These are phyloP conservation scores for Ctenodactylus gundi DNA, from an alignment of 2,113 vertebrate species.

Conservation along the genomic window DNA sequence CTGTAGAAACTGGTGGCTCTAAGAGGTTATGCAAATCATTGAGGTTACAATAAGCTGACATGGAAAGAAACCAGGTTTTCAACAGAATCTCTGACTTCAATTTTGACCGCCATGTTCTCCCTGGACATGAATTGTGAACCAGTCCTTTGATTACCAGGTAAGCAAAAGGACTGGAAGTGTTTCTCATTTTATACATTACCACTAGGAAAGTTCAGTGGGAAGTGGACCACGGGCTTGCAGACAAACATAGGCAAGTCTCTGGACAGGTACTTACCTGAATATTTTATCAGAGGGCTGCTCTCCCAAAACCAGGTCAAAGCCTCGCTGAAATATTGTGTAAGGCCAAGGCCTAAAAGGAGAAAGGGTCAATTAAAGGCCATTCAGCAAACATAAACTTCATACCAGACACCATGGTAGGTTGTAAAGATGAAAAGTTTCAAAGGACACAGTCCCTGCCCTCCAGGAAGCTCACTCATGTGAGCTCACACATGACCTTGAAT, in stretches of 20 bases:
- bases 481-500: background rate
- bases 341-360: conserved; percentile 93
- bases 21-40: background rate
- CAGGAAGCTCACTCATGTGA: background rate
- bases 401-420: too few species aligned
- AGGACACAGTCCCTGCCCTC: background rate
- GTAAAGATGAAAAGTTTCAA: background rate
- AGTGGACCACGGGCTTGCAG: background rate
- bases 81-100: background rate
- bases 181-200: background rate
- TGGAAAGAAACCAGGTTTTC: background rate
- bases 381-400: background rate
- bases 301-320: conserved; percentile 98
- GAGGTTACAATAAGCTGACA: background rate
- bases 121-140: background rate
- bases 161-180: background rate
- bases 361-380: conserved; percentile 48
- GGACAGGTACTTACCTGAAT: conserved; percentile 90
- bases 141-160: background rate
- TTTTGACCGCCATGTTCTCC: background rate
- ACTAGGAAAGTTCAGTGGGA: background rate
- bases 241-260: background rate
- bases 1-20: background rate
- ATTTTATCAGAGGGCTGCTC: conserved; percentile 99
- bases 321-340: conserved; percentile 98